These are phyloP conservation scores for Maccullochella peelii DNA, from an alignment of 2,113 vertebrate species.

Conservation along the genomic window DNA sequence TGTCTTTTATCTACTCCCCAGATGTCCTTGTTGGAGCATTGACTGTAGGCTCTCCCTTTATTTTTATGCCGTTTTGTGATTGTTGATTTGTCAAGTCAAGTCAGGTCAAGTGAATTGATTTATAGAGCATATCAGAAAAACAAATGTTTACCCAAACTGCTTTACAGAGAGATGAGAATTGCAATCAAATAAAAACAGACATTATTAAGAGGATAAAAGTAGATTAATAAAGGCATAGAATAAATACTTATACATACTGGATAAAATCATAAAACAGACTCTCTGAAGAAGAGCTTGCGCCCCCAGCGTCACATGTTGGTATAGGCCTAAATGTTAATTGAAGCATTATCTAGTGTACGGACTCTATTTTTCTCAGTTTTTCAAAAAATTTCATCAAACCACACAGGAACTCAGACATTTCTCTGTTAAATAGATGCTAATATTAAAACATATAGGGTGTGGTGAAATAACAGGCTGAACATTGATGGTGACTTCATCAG, in stretches of 20 bases:
- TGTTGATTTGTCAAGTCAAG: not conserved
- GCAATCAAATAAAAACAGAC: not conserved
- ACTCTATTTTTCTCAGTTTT: too few species aligned
- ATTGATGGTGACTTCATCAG: slow-evolving; percentile 20
- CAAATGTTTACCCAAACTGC: not conserved
- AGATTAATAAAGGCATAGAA: not conserved
- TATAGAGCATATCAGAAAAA: not conserved
- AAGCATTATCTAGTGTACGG: too few species aligned
- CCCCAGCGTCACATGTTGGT: too few species aligned
- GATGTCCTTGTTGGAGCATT: not conserved
- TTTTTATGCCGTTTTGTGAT: not conserved
- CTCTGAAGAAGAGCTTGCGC: too few species aligned
- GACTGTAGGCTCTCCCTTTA: not conserved
- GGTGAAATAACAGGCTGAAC: slow-evolving; percentile 2
- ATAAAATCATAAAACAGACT: not conserved
- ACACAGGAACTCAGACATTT: not conserved
- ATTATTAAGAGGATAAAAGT: not conserved
- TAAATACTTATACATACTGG: not conserved
- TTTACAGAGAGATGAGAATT: not conserved
- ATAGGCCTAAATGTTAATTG: too few species aligned
- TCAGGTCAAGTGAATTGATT: not conserved
- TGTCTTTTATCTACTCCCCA: not conserved
- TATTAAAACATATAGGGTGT: slow-evolving; percentile 5
- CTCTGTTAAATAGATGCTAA: not conserved
- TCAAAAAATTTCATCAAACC: not conserved